phyloP scores from a whole-genome alignment of 2,113 vertebrate genomes.

The Ctenomys sociabilis region DNA sequence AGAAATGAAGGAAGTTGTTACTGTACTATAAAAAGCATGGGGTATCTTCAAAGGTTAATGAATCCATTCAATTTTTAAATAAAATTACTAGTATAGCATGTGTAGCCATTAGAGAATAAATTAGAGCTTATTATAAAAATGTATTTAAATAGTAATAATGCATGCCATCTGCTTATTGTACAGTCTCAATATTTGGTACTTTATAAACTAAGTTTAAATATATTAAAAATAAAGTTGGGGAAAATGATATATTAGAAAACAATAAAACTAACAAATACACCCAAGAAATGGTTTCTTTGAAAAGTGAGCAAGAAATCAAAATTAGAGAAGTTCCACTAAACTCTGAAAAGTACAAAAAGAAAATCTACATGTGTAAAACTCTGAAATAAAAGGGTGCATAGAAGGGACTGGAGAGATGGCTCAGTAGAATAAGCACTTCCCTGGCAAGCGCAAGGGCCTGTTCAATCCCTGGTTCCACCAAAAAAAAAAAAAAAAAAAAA shows the following conservation, averaged over 20 bases:
- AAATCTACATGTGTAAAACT: not conserved
- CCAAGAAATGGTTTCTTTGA: not conserved
- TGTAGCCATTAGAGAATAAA: not conserved
- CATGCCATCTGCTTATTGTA: not conserved
- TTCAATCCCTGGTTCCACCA: no score
- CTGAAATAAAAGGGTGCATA: not conserved
- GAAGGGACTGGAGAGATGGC: no score
- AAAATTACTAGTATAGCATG: not conserved
- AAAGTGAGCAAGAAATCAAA: not conserved
- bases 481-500: not conserved
- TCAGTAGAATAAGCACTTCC: no score
- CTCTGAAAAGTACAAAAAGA: not conserved
- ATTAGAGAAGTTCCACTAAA: not conserved
- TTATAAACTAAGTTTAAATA: conserved; percentile 22
- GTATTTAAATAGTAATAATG: not conserved
- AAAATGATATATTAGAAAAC: not conserved
- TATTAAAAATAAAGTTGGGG: conserved; percentile 36
- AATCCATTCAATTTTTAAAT: not conserved
- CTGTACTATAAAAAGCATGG: conserved; percentile 1
- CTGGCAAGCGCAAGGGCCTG: no score
- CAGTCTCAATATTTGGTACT: not conserved
- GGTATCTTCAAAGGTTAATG: not conserved
- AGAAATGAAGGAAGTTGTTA: not conserved
- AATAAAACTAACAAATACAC: conserved; percentile 28
- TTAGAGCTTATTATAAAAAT: not conserved